Evolutionary conservation across 2,113 vertebrate species (phyloP), one percentile per base, ranked within the genome.

Genomic region (Gymnogyps californianus): DNA sequence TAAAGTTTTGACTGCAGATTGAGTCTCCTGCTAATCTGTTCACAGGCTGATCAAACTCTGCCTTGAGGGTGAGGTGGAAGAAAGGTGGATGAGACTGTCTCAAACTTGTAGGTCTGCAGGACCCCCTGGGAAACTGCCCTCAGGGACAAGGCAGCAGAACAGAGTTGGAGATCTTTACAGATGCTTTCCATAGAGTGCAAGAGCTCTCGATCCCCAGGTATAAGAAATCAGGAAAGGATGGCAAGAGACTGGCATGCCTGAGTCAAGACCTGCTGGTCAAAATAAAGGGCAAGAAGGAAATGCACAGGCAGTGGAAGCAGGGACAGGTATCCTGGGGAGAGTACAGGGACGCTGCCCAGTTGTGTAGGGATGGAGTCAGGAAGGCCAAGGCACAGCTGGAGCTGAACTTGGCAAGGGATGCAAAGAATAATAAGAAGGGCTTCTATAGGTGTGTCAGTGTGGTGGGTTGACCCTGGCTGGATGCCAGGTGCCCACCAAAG

Each of bases 261-360:
- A 57, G 9, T 52, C 26, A 32, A 74, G 14, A 89, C 11, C 8
- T 22, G 12, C 3, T 52, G 28, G 19, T 9, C 7, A 77, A 66
- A 85, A 62, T 57, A 6, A 71, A 88, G 40, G 21, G 4, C 18
- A 61, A 83, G 46, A 70, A 62, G 18, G 13, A 47, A 79, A n/a
- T 46, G 6, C 7, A 40, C 28, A 72, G 44, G 25, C 13, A 25
- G 38, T 52, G 6, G 28, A 52, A 74, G 29, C 13, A 80, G 19
- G 13, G 44, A 25, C 11, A 58, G 12, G 8, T n/a, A 24, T 20
- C 65, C 70, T 54, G 47, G 57, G 17, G 40, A 52, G 10, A 52
- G 7, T n/a, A 59, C 3, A 47, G 38, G 14, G 19, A 59, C 0
- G 0, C 11, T 32, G 11, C 14, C 9, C 0, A 1, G 8, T 24